Base-by-base conservation (phyloP, 2,113 vertebrate genomes). In the Pelodiscus sinensis region DNA sequence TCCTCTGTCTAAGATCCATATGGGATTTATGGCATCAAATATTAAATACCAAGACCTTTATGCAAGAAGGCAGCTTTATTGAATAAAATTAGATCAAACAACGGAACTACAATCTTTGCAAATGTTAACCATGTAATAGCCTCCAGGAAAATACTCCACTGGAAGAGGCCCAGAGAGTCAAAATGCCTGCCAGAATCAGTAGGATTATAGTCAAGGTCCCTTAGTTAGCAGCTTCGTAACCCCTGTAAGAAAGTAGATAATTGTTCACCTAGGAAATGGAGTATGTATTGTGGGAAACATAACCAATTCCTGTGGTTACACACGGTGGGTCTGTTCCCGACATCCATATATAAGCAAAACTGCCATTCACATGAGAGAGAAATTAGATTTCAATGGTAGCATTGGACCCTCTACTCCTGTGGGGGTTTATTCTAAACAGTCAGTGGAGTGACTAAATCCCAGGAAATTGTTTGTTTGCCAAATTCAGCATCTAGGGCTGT, bases 21-120 rank as follows among this genome's bases (percentile, higher is more conserved):
- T 89, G 95, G 95, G 95, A 97, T 92, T 97, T 94, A 68, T 73
- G 89, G 89, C 85, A 95, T 96, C 95, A 97, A 97, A 97, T 96
- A 97, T 95, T 97, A 97, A 97, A 97, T 96, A 96, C 88, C 90
- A 92, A 96, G 96, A 96, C 94, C 95, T 97, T 97, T 96, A 88
- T 92, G 93, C 85, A 95, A 93, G 16, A 65, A 91, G 86, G 87
- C 89, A 93, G 87, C 78, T 94, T 95, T 90, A 94, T 50, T 96
- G 95, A 96, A 94, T 96, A 85, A 91, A 93, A 93, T 94, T 71
- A 86, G 44, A 91, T 96, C 92, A 88, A 94, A 95, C 89, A 94
- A 92, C 18, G 51, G 91, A 94, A 95, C 94, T 84, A 56, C 50
- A 91, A 84, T 86, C 83, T 92, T 90, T 93, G 90, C 93, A 90